Base-by-base conservation (phyloP, 2,797 vertebrate genomes). In the Pipistrellus pipistrellus region DNA sequence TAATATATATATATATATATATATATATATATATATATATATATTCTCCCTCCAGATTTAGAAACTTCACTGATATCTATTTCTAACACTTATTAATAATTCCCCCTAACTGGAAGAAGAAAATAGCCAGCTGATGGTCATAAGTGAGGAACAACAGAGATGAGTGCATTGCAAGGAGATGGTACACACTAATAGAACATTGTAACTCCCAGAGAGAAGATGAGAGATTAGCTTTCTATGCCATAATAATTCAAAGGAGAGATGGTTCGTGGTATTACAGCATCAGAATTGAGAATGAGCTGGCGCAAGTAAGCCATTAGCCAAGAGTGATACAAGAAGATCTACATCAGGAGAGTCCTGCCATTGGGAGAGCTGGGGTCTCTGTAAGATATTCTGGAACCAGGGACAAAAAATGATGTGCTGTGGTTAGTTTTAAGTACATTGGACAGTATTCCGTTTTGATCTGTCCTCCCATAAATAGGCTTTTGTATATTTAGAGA, bases 361-460 rank as follows among this genome's bases (percentile, higher is more conserved):
- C 25, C 7, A 13, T 76, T 32, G 12, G 1, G 57, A 84, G 1
- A 4, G 7, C 0, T 62, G 35, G 2, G 1, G 14, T 18, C 12
- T 53, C 6, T 77, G 8, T 83, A 30, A 88, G 7, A 21, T 75
- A 44, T 75, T 80, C 23, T 83, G n/a, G 55, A 89, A 48, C 0
- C 4, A 32, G 4, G 30, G 55, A 86, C 8, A 91, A 8, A 1
- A 89, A 6, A 11, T 83, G 10, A 91, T 41, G 27, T 12, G 4
- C 6, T 2, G 6, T 15, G 57, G 1, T 35, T 68, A 75, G 78
- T 41, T 86, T 35, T 73, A 75, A 80, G 3, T 44, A 2, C 6
- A 23, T n/a, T 23, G 4, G 2, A 27, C 2, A 35, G 9, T 13
- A 4, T 35, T 75, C 10, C 8, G 18, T 82, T 78, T 88, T 27